phyloP scores from a whole-genome alignment of 1,140 invertebrate species.

The Drosophila persimilis region DNA sequence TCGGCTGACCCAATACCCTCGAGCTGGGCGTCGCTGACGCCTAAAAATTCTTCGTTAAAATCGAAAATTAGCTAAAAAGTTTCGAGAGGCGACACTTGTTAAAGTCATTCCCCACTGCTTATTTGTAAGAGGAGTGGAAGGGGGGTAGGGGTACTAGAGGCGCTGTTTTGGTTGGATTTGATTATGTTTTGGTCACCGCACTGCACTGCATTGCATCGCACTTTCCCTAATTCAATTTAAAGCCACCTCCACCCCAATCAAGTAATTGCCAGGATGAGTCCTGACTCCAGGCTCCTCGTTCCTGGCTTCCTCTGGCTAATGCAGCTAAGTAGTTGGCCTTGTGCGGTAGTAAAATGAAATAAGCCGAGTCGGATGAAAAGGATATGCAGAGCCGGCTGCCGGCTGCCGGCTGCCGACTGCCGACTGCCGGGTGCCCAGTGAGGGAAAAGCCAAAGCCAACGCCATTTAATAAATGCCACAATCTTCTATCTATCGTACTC shows the following conservation, averaged over 20 bases:
- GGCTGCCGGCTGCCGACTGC: no score
- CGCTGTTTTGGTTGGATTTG: slow-evolving; percentile 14
- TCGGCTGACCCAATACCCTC: neutral
- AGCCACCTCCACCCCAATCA: slow-evolving; percentile 43
- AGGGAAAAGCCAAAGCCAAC: slow-evolving; percentile 40
- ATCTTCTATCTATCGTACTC: slow-evolving; percentile 57
- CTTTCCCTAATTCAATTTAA: slow-evolving; percentile 74
- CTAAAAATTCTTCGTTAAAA: slow-evolving; percentile 71
- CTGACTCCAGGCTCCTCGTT: neutral
- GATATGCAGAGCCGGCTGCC: slow-evolving; percentile 8
- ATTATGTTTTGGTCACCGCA: slow-evolving; percentile 16
- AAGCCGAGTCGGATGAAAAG: slow-evolving; percentile 30
- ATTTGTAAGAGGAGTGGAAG: neutral
- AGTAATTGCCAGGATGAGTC: slow-evolving; percentile 34
- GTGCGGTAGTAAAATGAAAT: slow-evolving; percentile 54
- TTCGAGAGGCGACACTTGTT: slow-evolving; percentile 68
- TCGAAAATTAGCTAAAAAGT: slow-evolving; percentile 76
- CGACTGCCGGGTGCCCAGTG: neutral
- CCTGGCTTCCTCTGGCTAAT: slow-evolving; percentile 23
- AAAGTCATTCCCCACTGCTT: slow-evolving; percentile 29
- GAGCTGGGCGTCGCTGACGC: slow-evolving; percentile 33
- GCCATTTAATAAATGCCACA: slow-evolving; percentile 79
- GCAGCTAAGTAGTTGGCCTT: slow-evolving; percentile 48
- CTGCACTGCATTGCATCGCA: slow-evolving; percentile 42
- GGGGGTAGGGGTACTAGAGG: neutral